These are phyloP conservation scores for Troides helena DNA, from an alignment of 2,888 invertebrate species.

Conservation along the genomic window DNA sequence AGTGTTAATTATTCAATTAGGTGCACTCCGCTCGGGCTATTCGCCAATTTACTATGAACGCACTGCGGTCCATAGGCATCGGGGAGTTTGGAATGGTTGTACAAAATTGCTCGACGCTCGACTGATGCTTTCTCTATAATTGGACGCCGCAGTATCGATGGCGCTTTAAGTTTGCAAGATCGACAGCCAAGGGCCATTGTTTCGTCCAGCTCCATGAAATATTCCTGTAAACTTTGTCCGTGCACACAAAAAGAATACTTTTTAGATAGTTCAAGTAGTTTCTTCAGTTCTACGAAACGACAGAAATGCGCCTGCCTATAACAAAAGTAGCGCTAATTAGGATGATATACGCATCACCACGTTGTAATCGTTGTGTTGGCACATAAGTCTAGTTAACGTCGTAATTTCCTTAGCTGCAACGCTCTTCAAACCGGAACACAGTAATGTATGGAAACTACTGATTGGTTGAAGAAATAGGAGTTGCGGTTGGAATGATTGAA, in stretches of 20 bases:
- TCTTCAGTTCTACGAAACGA: no score
- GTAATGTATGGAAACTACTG: no score
- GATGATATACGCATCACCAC: no score
- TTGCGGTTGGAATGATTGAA: no score
- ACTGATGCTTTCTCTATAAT: slow-evolving; percentile 17
- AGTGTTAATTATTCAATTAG: slow-evolving; percentile 31
- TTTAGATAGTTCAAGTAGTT: not conserved
- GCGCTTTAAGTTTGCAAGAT: slow-evolving; percentile 8
- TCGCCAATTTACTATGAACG: slow-evolving; percentile 29
- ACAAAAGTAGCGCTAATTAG: no score
- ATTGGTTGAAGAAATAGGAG: no score
- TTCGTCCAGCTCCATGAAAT: not conserved
- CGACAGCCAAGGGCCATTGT: not conserved
- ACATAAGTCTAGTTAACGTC: no score
- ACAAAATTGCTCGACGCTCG: slow-evolving; percentile 10
- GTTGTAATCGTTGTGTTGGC: no score
- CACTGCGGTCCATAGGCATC: slow-evolving; percentile 28
- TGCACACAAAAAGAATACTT: not conserved
- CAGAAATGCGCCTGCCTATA: no score
- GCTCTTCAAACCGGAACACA: no score
- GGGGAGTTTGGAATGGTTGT: slow-evolving; percentile 23
- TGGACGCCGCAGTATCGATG: slow-evolving; percentile 5
- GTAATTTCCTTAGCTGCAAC: no score
- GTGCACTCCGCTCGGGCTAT: slow-evolving; percentile 28
- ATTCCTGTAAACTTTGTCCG: not conserved